phyloP scores from a whole-genome alignment of 2,797 vertebrate species.

The Propithecus deckenii region DNA sequence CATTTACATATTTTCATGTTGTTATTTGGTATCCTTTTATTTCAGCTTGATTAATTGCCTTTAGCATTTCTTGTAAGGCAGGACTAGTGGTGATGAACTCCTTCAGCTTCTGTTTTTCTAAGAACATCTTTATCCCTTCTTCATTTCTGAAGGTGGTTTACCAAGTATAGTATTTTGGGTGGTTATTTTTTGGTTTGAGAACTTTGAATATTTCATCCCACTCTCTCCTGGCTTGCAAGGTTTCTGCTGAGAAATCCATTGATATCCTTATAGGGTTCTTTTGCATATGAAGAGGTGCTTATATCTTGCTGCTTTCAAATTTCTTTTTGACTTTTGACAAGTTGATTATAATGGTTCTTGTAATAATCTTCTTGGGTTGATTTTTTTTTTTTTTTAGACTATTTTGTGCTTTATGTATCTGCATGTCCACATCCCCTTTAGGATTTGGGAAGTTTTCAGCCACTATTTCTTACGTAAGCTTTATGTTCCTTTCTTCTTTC shows the following conservation, averaged over 20 bases:
- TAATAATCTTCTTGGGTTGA: background rate
- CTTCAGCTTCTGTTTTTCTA: background rate
- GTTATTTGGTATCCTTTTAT: background rate
- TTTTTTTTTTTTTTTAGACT: background rate
- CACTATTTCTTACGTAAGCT: background rate
- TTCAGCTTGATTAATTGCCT: background rate
- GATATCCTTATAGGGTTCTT: background rate
- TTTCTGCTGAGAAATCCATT: background rate
- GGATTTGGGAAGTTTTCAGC: background rate
- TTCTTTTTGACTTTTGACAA: background rate
- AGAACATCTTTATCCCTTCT: background rate
- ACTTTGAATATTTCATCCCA: too few relatives aligned
- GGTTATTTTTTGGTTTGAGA: background rate
- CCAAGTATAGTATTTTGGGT: background rate
- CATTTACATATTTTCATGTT: background rate
- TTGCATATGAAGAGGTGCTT: background rate
- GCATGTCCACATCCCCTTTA: background rate
- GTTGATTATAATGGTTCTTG: background rate
- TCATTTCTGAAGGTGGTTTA: background rate
- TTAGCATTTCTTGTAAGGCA: background rate
- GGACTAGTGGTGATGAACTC: background rate
- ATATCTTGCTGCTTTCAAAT: background rate
- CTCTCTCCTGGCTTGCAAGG: background rate
- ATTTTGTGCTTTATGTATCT: background rate
- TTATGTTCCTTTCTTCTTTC: background rate